Base-by-base conservation (phyloP, 2,888 invertebrate genomes). In the Hemaris fuciformis region DNA sequence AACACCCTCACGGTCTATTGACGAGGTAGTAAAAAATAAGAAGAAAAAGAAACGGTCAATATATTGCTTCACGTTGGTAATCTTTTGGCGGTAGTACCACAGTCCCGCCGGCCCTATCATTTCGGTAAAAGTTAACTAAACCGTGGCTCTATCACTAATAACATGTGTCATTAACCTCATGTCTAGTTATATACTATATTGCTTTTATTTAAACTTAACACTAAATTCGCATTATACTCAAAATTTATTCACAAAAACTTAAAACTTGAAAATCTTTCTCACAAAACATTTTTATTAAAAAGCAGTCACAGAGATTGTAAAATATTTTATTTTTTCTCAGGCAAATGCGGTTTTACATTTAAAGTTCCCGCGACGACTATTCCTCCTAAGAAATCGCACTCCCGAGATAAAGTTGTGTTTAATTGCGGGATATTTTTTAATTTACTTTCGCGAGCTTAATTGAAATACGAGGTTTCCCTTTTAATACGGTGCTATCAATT, bases 371-470 rank as follows among this genome's bases (percentile, higher is more conserved):
- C 64, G 72, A 70, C 72, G 72, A 69, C 72, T 68, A 66, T 84
- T 79, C 69, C 72, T 75, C 76, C 60, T 48, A 74, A 76, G 74
- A 79, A 80, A 85, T 73, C 69, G 77, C 61, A 69, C 83, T 67
- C 77, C 66, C 61, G 78, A 80, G 82, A 76, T 73, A 68, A 72
- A 74, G 65, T 80, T 72, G 68, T 75, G 72, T 72, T 66, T 73
- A 75, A 75, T 74, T 72, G 64, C 62, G 73, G 73, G 72, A 68
- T 75, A 73, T 76, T 74, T 64, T 41, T 60, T 60, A 60, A 60
- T 60, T 60, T 41, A 60, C 60, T 13, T 53, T 60, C 48, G 41
- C 18, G 34, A 60, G 60, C 38, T 60, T 48, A 41, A 41, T 41
- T 53, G 38, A 53, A 60, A 60, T 41, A 53, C 46, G 48, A 53